Evolutionary conservation across 2,888 invertebrate genomes (phyloP), one percentile per base, ranked within the genome.

Genomic region (Acanthacorydalis orientalis): DNA sequence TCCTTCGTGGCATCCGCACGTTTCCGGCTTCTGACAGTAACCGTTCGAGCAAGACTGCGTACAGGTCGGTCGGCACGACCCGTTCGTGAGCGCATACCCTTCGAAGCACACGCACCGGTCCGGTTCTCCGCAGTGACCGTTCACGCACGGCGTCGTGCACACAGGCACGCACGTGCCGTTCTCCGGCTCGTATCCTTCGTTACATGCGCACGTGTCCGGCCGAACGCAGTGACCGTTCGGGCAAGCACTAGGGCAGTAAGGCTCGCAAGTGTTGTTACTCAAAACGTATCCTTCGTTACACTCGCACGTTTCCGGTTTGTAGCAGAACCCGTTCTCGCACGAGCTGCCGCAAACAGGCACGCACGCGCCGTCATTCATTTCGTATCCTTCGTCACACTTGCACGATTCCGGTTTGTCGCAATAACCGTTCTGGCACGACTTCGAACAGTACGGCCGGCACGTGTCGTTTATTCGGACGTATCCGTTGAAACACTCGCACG

Each of bases 401-500:
- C 47, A 47, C n/a, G 23, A 31, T 48, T 75, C 71, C 0, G 73
- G 72, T 0, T 65, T 72, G 0, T 70, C 59, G 53, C 68, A 78
- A 66, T 49, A 50, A 37, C 57, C 51, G 40, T 50, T 51, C 0
- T 50, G 47, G 31, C 61, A 61, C 0, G 72, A 73, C 53, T 74
- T 69, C 9, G 54, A 55, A 52, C 69, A 70, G 31, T 61, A 57
- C 0, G 68, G 57, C 12, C 57, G 55, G 51, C 68, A 68, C 9
- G 59, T 41, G 35, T 47, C 47, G 14, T 52, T 51, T 23, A 31
- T 44, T 38, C 8, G 12, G 38, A 49, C 31, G 35, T 49, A 53
- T 10, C 51, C 51, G 11, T 34, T 51, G 49, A 65, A 68, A 57
- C 80, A 81, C n/a, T 68, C 59, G 55, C 81, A 81, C 2, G 62